phyloP scores from a whole-genome alignment of 2,888 invertebrate genomes.

The Nomada fucata region DNA sequence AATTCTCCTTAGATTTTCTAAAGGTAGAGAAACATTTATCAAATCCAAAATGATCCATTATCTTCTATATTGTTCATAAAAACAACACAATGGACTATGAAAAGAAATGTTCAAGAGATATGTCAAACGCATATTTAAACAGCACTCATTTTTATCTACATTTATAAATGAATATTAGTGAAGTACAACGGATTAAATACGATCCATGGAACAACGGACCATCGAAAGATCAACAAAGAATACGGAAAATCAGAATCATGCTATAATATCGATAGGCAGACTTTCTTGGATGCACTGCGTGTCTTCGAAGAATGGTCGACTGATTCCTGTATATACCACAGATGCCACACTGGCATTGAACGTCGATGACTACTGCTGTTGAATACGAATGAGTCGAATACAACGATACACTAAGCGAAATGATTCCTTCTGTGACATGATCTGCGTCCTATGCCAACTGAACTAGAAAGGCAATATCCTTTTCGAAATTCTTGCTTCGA shows the following conservation, averaged over 20 bases:
- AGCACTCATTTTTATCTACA: neutral
- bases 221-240: neutral
- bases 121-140: too few species aligned
- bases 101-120: neutral
- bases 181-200: neutral
- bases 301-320: constrained; percentile 31
- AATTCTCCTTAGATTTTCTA: neutral
- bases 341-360: constrained; percentile 53
- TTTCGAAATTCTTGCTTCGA: neutral
- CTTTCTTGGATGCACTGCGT: constrained; percentile 33
- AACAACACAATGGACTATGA: neutral
- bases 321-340: constrained; percentile 31
- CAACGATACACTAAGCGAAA: constrained; percentile 9
- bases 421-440: constrained; percentile 20
- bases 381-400: constrained; percentile 49
- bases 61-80: neutral
- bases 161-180: too few species aligned
- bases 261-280: constrained; percentile 17
- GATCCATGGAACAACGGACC: neutral
- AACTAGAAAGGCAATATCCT: neutral
- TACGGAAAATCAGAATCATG: neutral
- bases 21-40: neutral
- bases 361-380: constrained; percentile 41
- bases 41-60: neutral
- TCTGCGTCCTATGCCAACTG: constrained; percentile 2